These are phyloP conservation scores for Cichlasoma orientale DNA, from an alignment of 2,797 vertebrate species.

Conservation along the genomic window DNA sequence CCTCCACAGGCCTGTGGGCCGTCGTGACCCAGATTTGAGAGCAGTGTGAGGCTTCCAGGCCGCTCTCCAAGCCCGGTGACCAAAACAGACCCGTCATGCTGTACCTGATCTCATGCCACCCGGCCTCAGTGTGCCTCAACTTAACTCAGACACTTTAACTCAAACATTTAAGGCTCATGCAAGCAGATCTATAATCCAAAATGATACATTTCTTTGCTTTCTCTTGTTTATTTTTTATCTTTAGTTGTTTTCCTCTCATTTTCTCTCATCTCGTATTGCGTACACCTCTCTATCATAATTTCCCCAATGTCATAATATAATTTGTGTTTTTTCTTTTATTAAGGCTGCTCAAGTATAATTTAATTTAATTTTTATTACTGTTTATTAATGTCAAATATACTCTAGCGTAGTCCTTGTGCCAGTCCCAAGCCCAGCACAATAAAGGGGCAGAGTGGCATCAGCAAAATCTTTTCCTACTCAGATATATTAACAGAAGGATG, in stretches of 20 bases:
- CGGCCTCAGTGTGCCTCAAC: background rate
- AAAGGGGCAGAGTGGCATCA: too few species aligned
- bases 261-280: too few species aligned
- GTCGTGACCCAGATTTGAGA: slow-evolving; percentile 65
- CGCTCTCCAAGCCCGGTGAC: slow-evolving; percentile 23
- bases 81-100: slow-evolving; percentile 4
- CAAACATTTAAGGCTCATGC: background rate
- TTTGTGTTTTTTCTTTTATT: too few species aligned
- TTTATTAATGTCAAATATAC: too few species aligned
- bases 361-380: too few species aligned
- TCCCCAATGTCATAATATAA: too few species aligned
- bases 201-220: fast-evolving
- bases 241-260: too few species aligned
- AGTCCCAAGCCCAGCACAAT: too few species aligned
- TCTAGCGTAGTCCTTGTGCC: too few species aligned
- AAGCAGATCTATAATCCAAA: background rate
- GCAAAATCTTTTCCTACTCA: too few species aligned
- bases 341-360: too few species aligned
- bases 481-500: background rate
- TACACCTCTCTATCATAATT: too few species aligned
- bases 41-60: slow-evolving; percentile 36
- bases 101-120: slow-evolving; percentile 22
- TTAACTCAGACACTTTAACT: background rate
- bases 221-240: background rate
- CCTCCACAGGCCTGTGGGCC: slow-evolving; percentile 48